phyloP scores from a whole-genome alignment of 1,140 invertebrate genomes.

The Pseudomyrmex gracilis region DNA sequence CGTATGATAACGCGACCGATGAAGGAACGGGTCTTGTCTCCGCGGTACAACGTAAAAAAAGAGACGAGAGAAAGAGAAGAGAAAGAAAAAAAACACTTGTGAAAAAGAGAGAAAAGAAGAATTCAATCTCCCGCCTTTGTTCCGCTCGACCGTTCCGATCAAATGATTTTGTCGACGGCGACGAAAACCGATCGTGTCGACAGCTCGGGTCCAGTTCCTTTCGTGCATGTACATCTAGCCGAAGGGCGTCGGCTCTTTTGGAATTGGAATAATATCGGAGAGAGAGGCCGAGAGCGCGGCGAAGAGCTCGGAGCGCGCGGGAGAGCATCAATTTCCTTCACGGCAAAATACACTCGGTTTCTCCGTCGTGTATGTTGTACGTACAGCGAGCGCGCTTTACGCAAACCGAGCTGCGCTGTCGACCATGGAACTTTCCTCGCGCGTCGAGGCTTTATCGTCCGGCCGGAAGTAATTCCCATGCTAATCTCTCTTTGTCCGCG shows the following conservation, averaged over 20 bases:
- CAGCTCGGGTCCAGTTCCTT: slow-evolving; percentile 6
- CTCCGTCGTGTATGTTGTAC: neutral
- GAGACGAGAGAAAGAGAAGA: neutral
- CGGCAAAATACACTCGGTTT: slow-evolving; percentile 45
- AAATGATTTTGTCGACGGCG: slow-evolving; percentile 34
- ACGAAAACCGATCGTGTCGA: neutral
- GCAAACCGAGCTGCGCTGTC: slow-evolving; percentile 53
- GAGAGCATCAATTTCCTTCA: slow-evolving; percentile 65
- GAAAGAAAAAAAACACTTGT: neutral
- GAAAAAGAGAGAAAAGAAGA: neutral
- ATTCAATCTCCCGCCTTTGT: slow-evolving; percentile 43
- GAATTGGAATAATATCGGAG: slow-evolving; percentile 63
- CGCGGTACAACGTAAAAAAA: neutral
- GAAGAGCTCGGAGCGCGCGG: slow-evolving; percentile 6
- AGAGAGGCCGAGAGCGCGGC: no score
- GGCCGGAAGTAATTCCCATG: slow-evolving; percentile 80
- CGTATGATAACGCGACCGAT: slow-evolving; percentile 38
- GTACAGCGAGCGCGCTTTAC: slow-evolving; percentile 13
- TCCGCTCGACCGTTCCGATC: slow-evolving; percentile 30
- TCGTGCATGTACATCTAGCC: slow-evolving; percentile 2
- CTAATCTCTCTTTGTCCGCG: slow-evolving; percentile 81
- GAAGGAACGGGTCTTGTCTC: slow-evolving; percentile 22
- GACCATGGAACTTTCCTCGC: slow-evolving; percentile 62
- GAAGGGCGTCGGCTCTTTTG: slow-evolving; percentile 13
- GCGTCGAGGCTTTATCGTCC: slow-evolving; percentile 62